Base-by-base conservation (phyloP, 1,140 invertebrate genomes). In the Maconellicoccus hirsutus region DNA sequence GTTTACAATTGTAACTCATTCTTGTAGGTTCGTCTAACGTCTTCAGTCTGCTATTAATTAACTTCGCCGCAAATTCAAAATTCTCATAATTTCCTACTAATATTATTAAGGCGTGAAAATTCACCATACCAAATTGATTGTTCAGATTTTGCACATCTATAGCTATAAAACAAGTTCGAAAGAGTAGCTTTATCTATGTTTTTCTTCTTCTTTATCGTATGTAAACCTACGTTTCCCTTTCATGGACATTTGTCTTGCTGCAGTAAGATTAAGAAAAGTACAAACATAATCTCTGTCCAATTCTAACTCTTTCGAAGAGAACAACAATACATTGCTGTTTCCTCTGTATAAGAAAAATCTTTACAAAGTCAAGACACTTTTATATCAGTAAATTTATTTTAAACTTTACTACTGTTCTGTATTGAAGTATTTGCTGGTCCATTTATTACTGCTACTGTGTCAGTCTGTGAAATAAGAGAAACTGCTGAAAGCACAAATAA, bases 401-500 rank as follows among this genome's bases (percentile, higher is more conserved):
- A 52, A 52, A 52, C 42, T 52, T 52, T 52, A 52, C 12, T 52
- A 52, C 42, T 52, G 42, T 52, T 52, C 42, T 52, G n/a, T 52
- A 33, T 19, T 3, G 42, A 52, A 14, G 42, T 52, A 52, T 52
- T 52, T 52, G 42, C 42, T 52, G 42, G 42, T 52, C 42, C 42
- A 52, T 52, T 52, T 52, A 52, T 52, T 52, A 52, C 42, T 52
- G 42, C 42, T 52, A 52, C 42, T 52, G 42, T 52, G 42, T 52
- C 42, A 52, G 42, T 52, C 3, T 52, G 12, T 52, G 42, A 52
- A 52, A 52, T 52, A 52, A 52, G 42, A 52, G 42, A 52, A 52
- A 52, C 42, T 52, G 42, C 42, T 52, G 42, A 52, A 52, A 52
- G 61, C 61, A 25, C 25, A 26, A 66, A 66, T 66, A 66, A 66